A percentile compares a stretch with the other conserved stretches of the same genome.
phyloP scores from a whole-genome alignment of 2,113 vertebrate genomes.

The Megaptera novaeangliae region DNA sequence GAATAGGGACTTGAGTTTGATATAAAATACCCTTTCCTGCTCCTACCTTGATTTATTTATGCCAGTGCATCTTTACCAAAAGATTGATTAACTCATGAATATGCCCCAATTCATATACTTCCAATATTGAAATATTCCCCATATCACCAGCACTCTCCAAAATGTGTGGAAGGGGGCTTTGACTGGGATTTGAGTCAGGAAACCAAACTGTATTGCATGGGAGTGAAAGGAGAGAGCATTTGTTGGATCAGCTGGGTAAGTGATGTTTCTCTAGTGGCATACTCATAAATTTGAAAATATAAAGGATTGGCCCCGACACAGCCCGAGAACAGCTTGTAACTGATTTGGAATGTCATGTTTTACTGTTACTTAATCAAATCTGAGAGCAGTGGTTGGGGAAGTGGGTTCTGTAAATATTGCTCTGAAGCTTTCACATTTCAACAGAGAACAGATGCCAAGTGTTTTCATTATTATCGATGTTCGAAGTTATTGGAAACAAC shows the following conservation, averaged over 20 bases:
- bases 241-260: background rate
- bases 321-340: slow-evolving; percentile 9
- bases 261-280: background rate
- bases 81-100: background rate
- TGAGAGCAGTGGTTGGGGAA: slow-evolving; percentile 39
- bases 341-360: slow-evolving; percentile 30
- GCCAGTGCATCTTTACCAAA: background rate
- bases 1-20: background rate
- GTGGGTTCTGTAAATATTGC: slow-evolving; percentile 56
- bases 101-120: background rate
- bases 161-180: background rate
- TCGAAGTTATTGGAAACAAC: slow-evolving; percentile 6
- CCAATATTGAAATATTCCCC: background rate
- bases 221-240: background rate
- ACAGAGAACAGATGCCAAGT: slow-evolving; percentile 55
- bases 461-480: slow-evolving; percentile 33
- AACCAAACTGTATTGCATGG: background rate
- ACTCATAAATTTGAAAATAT: background rate
- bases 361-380: slow-evolving; percentile 42
- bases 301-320: background rate
- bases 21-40: background rate
- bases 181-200: background rate
- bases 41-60: background rate
- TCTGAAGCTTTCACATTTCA: slow-evolving; percentile 46
- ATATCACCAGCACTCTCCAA: background rate